Base-by-base conservation (phyloP, 2,113 vertebrate genomes). In the Chauna torquata region DNA sequence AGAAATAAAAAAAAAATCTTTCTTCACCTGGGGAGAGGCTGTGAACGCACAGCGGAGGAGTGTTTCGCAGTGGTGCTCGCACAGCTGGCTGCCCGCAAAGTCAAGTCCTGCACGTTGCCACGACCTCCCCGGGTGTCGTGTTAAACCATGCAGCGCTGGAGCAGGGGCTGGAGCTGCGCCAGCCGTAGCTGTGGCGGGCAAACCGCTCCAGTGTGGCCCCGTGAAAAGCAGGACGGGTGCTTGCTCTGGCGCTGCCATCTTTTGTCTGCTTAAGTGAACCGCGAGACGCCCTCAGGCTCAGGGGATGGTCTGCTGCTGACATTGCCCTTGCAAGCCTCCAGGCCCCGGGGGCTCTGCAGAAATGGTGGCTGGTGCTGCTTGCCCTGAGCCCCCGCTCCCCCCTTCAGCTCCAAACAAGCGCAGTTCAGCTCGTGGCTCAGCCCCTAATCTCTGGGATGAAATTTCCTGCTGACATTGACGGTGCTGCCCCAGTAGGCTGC, bases 391-490 rank as follows among this genome's bases (percentile, higher is more conserved):
- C 14, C 44, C 2, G 4, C 76, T 64, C 38, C 32, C 24, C 2
- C 2, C 32, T 68, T 52, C 54, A 24, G 74, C 64, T 52, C 47
- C 44, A 8, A 80, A 55, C 9, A 8, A 65, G 36, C 40, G 20
- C 27, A 17, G 13, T 34, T 49, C 47, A 34, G 68, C 75, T 44
- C 4, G 10, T 50, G 59, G 85, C 88, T 95, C 88, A 90, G 40
- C 71, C 47, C 69, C 93, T 96, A 92, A 97, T 96, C 95, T 94
- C 86, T 4, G 23, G 93, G 83, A 95, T 95, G 95, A 95, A 89
- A 92, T 70, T 71, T 96, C 86, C 93, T 95, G 91, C 93, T 96
- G 96, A 96, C 93, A 20, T 23, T 24, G 83, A 80, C 19, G 1
- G 38, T 85, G 66, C 57, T 64, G 79, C 47, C 34, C 76, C 8